Base-by-base conservation (phyloP, 2,888 invertebrate species). In the Podotricha telesiphe region DNA sequence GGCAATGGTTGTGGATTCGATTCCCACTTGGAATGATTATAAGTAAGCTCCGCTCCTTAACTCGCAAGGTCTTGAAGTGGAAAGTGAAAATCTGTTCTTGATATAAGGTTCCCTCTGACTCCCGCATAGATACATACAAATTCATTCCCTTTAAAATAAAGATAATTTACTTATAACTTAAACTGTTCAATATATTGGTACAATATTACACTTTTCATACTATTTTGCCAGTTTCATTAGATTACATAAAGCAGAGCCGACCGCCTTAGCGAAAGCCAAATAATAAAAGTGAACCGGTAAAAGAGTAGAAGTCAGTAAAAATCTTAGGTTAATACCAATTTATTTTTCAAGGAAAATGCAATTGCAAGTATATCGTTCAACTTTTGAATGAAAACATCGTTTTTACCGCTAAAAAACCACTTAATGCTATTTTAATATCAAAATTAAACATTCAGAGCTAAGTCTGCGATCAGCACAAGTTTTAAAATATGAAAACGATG, bases 281-380 rank as follows among this genome's bases (percentile, higher is more conserved):
- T 13, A 42, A 76, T 77, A 79, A 79, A 78, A 78, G 74, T 28
- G 74, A 73, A 70, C 68, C 64, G 45, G 58, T 40, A 59, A n/a
- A n/a, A 53, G n/a, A 37, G 19, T n/a, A 28, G 51, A 10, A 59
- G 53, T 37, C 20, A 61, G 28, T 34, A 53, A 68, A 66, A 65
- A 63, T 63, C 48, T 56, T 53, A 53, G 69, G 69, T 56, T 62
- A 66, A 67, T 69, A 74, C 69, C 67, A 68, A 69, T 69, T 70
- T 65, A 62, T 68, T 69, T 71, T 67, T 65, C 59, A 66, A 68
- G 65, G 67, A 70, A 74, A 76, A 69, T 56, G 73, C 71, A 71
- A 75, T 73, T 74, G 68, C 65, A 47, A 74, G 68, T 71, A 64
- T 70, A 64, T 67, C 65, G 69, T 55, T 55, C 55, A 11, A 55